Evolutionary conservation across 2,113 vertebrate genomes (phyloP).

Genomic region (Isurus oxyrinchus): DNA sequence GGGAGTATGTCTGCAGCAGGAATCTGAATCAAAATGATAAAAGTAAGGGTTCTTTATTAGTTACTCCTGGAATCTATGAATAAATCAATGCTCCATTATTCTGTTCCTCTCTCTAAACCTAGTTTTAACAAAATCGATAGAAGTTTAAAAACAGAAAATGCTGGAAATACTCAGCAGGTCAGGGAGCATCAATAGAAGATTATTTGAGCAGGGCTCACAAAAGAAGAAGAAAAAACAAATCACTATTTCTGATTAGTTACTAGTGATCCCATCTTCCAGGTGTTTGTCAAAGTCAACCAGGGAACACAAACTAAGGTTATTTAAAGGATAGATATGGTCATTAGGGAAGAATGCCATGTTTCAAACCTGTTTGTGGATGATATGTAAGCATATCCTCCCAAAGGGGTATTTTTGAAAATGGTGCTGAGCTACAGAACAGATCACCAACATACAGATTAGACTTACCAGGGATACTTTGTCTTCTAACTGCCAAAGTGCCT

Average conservation of each 20-base stretch:
- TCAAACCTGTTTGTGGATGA: not conserved
- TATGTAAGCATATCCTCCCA: not conserved
- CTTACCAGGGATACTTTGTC: slow-evolving; percentile 97
- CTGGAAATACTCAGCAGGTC: not conserved
- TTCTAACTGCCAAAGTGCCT: slow-evolving; percentile 90
- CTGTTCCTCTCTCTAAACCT: not conserved
- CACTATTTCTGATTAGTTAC: not conserved
- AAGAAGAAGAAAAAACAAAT: not conserved
- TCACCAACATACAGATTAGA: slow-evolving; percentile 5
- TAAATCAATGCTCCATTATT: not conserved
- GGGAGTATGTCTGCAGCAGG: not conserved
- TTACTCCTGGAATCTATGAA: not conserved
- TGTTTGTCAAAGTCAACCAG: not conserved
- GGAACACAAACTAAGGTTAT: not conserved
- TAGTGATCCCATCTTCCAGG: not conserved
- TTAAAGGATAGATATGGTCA: not conserved
- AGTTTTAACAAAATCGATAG: slow-evolving; percentile 9
- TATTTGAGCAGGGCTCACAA: not conserved
- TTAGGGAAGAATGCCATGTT: not conserved
- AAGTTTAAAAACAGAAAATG: not conserved
- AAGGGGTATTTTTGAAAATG: not conserved
- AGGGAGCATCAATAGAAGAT: not conserved
- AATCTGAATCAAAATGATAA: not conserved
- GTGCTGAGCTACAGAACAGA: not conserved
- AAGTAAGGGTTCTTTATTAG: not conserved